Evolutionary conservation across 2,113 vertebrate species (phyloP), one percentile per base, ranked within the genome.

Genomic region (Labeo rohita): DNA sequence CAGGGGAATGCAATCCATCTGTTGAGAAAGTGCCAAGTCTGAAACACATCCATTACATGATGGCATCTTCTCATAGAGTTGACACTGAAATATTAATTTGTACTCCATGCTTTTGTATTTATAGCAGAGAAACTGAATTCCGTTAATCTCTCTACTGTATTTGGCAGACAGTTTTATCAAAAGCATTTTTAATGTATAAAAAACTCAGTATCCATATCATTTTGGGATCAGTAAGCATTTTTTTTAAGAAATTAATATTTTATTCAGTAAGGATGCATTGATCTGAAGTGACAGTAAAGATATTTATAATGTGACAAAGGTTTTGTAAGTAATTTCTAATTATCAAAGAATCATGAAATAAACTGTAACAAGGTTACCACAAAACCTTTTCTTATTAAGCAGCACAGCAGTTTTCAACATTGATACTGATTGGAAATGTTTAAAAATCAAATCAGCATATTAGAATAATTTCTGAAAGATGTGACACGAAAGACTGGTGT

Each of bases 1-100:
- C 28, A 50, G 15, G 80, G 65, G 65, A 82, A 82, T 66, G 79
- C 79, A 66, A 81, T 81, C 79, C 79, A 81, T 81, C 59, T 66
- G 79, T 82, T 82, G 80, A 70, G 80, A 82, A 36, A 18, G 16
- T 82, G 65, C 80, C 80, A 82, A 70, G 23, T 70, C 23, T 82
- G 5, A 82, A 70, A 52, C 47, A 82, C 28, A 82, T 82, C 10
- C 45, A 70, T 52, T 82, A 36, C 28, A 66, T 36, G 56, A 61
- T 80, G 77, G 54, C 56, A 66, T 47, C n/a, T 66, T 16, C 79
- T 65, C 15, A 70, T 82, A 50, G 47, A 81, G 79, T 23, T 11
- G 61, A 63, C 8, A 34, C 21, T 70, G 80, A 66, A 34, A 77
- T 52, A 77, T 77, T 70, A 82, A 50, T 63, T 63, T 63, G 56